Percentiles rank a stretch among this genome's conserved stretches.
Conservation (phyloP, 2,888 invertebrate genomes). For the Cheilosia vulpina region DNA sequence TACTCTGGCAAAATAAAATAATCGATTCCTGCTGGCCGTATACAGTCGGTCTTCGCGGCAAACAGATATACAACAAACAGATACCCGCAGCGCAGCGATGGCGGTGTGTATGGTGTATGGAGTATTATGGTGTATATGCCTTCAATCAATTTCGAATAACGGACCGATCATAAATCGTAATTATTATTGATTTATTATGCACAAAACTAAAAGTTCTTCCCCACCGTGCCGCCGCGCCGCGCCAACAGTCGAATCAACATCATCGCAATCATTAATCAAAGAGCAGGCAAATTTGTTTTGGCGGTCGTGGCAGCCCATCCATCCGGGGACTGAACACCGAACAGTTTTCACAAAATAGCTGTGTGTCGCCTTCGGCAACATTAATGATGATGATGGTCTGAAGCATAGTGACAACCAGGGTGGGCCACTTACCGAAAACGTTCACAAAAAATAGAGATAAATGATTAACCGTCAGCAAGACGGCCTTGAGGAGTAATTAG, state of each 20-base stretch:
- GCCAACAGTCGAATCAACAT: slow-evolving; percentile 47
- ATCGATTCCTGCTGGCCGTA: slow-evolving; percentile 55
- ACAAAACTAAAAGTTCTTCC: slow-evolving; percentile 40
- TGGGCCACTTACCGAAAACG: slow-evolving; percentile 37
- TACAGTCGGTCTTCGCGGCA: slow-evolving; percentile 42
- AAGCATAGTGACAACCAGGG: slow-evolving; percentile 49
- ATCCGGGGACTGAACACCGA: slow-evolving; percentile 5
- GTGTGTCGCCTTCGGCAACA: slow-evolving; percentile 39
- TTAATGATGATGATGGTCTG: slow-evolving; percentile 40
- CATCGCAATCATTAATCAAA: slow-evolving; percentile 63
- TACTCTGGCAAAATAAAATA: slow-evolving; percentile 60
- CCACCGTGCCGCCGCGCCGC: not conserved
- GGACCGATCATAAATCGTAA: slow-evolving; percentile 66
- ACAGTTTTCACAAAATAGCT: slow-evolving; percentile 26
- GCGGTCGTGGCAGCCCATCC: slow-evolving; percentile 10
- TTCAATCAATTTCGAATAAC: slow-evolving; percentile 69
- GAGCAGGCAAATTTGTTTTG: slow-evolving; percentile 40
- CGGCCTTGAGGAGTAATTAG: slow-evolving; percentile 59
- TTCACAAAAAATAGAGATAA: slow-evolving; percentile 34
- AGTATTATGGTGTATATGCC: slow-evolving; percentile 39
- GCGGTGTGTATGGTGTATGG: slow-evolving; percentile 5
- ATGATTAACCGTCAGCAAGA: slow-evolving; percentile 38
- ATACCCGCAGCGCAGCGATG: slow-evolving; percentile 7
- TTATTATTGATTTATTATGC: slow-evolving; percentile 70
- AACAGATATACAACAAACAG: slow-evolving; percentile 39